Evolutionary conservation across 2,888 invertebrate genomes (phyloP), one percentile per base, ranked within the genome.

Genomic region (Auanema sp.): DNA sequence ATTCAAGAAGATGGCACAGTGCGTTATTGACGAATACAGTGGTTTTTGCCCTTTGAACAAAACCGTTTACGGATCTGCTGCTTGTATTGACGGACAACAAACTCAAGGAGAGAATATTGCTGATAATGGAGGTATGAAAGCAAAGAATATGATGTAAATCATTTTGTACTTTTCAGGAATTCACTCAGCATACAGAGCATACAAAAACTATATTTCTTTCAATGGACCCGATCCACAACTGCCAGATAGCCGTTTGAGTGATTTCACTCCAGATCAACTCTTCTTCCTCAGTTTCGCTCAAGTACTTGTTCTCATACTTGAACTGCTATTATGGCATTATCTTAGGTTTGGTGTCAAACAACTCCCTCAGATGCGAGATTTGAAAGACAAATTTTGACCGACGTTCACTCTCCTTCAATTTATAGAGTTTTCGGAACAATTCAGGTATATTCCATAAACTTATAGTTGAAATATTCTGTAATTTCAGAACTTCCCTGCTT

Each of bases 71-170:
- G 67, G 66, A 41, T 21, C 41, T 1, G 71, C 65, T 4, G 66
- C 72, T 6, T 77, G 76, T 51, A 58, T 78, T 10, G 78, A 78
- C 75, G 88, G 88, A 2, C 79, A 83, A 1, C 83, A 83, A 47
- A 88, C 88, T 2, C 83, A 88, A 42, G 87, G 87, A 18, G 87
- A 88, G 79, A 88, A 88, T 76, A 87, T 88, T 61, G 88, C 87
- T 2, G 88, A 87, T 73, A 88, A 88, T 75, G 87, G 87, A 57
- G 77, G 71, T 71, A 49, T 53, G 3, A 33, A n/a, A n/a, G n/a
- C n/a, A n/a, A n/a, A n/a, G n/a, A n/a, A n/a, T n/a, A n/a, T n/a
- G n/a, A n/a, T n/a, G n/a, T n/a, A n/a, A n/a, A n/a, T n/a, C n/a
- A n/a, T n/a, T n/a, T n/a, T 51, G 12, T 12, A 14, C 11, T 14